These are phyloP conservation scores for Drosophila demipolita DNA, from an alignment of 2,888 invertebrate species.

Conservation along the genomic window DNA sequence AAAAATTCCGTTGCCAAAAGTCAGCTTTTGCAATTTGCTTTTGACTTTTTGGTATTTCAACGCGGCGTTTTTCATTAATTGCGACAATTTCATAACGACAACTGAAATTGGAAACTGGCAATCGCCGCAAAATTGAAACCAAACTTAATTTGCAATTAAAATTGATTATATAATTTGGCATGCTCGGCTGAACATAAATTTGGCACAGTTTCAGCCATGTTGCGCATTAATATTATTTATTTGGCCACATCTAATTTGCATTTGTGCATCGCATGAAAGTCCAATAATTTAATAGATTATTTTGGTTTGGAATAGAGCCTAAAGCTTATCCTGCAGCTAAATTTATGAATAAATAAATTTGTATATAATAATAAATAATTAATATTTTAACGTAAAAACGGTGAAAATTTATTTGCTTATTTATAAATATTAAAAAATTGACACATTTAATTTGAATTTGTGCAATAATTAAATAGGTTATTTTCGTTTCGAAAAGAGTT, in stretches of 20 bases:
- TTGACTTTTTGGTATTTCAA: conserved; percentile 9
- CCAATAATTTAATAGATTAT: conserved; percentile 35
- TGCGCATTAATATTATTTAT: conserved; percentile 37
- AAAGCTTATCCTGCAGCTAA: conserved; percentile 28
- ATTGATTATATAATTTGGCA: conserved; percentile 50
- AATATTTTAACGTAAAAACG: not conserved
- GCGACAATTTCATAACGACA: conserved; percentile 22
- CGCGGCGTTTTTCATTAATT: conserved; percentile 50
- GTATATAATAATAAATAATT: not conserved
- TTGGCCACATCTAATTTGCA: conserved; percentile 37
- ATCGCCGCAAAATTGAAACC: conserved; percentile 42
- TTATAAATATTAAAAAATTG: not conserved
- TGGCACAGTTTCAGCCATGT: conserved; percentile 4
- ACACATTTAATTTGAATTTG: too few relatives aligned
- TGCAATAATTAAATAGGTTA: too few relatives aligned
- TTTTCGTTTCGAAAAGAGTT: too few relatives aligned
- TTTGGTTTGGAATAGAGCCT: conserved; percentile 1
- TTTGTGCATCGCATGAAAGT: conserved; percentile 31
- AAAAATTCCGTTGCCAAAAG: conserved; percentile 27
- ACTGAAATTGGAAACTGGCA: conserved; percentile 21
- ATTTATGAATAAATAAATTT: conserved; percentile 1
- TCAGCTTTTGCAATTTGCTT: conserved; percentile 31
- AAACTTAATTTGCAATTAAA: conserved; percentile 39
- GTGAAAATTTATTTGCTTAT: not conserved
- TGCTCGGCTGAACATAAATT: conserved; percentile 4